These are phyloP conservation scores for Phrynocephalus versicolor DNA, from an alignment of 2,113 vertebrate genomes.

Conservation along the genomic window DNA sequence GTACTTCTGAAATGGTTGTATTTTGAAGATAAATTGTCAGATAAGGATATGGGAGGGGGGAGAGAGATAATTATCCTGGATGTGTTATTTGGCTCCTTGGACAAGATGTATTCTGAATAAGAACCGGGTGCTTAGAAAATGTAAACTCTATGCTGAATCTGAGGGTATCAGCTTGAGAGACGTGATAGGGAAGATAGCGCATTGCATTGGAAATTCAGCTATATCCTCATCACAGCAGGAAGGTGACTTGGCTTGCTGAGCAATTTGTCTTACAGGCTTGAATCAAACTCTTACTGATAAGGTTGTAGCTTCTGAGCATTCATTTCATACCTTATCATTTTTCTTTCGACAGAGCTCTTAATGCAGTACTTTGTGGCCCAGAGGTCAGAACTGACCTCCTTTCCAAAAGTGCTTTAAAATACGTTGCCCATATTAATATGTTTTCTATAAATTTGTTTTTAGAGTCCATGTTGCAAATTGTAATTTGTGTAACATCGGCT, in stretches of 20 bases:
- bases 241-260: conserved; percentile 82
- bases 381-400: conserved; percentile 81
- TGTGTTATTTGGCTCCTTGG: conserved; percentile 64
- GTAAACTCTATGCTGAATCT: conserved; percentile 65
- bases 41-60: conserved; percentile 51
- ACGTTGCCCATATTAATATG: conserved; percentile 66
- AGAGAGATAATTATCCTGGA: conserved; percentile 73
- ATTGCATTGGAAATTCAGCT: conserved; percentile 78
- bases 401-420: conserved; percentile 75
- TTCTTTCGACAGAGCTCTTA: conserved; percentile 78
- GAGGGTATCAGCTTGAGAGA: conserved; percentile 73
- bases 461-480: conserved; percentile 56
- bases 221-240: conserved; percentile 79
- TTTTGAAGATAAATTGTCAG: conserved; percentile 69
- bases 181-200: conserved; percentile 76
- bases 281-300: conserved; percentile 80
- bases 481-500: conserved; percentile 41
- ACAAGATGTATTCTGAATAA: conserved; percentile 77
- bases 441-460: conserved; percentile 57
- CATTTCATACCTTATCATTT: conserved; percentile 83
- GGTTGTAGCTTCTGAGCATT: conserved; percentile 79
- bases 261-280: conserved; percentile 84
- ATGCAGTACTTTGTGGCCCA: conserved; percentile 80
- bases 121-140: conserved; percentile 72
- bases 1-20: conserved; percentile 64